Percentiles rank a stretch among this genome's conserved stretches.
Evolutionary conservation across 2,113 vertebrate genomes (phyloP).

Genomic region (Callaeas wilsoni): DNA sequence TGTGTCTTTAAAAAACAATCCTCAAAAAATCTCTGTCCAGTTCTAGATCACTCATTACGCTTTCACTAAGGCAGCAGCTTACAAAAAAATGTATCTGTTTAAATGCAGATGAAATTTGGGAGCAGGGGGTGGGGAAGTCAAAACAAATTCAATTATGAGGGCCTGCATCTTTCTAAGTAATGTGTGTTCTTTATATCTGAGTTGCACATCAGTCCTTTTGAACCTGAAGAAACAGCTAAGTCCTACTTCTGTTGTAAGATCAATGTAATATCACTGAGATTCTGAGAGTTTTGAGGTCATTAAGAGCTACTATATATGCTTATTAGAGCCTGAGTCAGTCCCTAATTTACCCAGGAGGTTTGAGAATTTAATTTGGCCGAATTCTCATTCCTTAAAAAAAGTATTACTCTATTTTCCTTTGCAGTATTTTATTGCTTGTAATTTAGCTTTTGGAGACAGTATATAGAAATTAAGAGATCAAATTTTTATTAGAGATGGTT

Average conservation of each 20-base stretch:
- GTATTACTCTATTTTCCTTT: not conserved
- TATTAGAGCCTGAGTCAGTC: not conserved
- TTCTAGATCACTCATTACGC: not conserved
- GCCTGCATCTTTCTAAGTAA: not conserved
- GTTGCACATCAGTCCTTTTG: not conserved
- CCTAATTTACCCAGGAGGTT: not conserved
- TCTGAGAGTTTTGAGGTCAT: not conserved
- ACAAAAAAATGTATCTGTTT: not conserved
- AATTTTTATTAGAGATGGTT: conserved; percentile 3
- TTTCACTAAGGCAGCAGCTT: not conserved
- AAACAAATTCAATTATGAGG: not conserved
- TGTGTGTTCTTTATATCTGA: not conserved
- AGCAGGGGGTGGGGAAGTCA: rapidly evolving
- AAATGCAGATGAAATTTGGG: not conserved
- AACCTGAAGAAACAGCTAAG: not conserved
- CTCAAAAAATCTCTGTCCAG: not conserved
- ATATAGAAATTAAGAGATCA: not conserved
- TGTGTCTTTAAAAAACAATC: not conserved
- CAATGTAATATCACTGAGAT: not conserved
- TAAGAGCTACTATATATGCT: not conserved
- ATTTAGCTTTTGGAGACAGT: not conserved
- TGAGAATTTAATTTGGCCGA: not conserved
- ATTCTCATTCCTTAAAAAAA: not conserved
- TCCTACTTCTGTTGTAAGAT: not conserved
- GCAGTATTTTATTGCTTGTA: not conserved